Conservation (phyloP, 2,797 vertebrate genomes). For the Falco columbarius region DNA sequence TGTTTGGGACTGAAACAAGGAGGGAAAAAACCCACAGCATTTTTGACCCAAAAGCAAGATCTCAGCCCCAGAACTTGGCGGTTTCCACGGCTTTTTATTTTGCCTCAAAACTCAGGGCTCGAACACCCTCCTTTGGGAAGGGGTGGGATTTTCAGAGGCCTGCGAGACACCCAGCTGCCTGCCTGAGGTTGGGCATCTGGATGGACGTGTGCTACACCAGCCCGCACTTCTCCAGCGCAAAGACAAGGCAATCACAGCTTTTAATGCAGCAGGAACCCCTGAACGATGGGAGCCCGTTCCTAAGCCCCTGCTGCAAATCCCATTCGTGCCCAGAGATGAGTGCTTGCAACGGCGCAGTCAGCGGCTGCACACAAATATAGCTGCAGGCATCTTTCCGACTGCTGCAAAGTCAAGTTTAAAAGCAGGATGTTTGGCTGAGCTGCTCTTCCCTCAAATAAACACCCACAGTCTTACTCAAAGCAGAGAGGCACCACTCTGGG, state of each 20-base stretch:
- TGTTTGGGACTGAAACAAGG: background rate
- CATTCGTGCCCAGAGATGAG: background rate
- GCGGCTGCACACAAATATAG: background rate
- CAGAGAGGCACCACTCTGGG: conserved; percentile 82
- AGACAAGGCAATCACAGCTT: background rate
- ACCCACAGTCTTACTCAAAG: conserved; percentile 86
- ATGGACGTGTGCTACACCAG: background rate
- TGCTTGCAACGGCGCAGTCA: fast-evolving
- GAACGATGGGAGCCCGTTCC: fast-evolving
- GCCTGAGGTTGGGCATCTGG: background rate
- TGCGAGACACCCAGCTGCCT: background rate
- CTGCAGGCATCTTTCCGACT: conserved; percentile 34
- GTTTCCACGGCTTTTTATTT: background rate
- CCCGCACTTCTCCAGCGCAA: background rate
- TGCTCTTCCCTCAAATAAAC: conserved; percentile 94
- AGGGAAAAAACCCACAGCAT: background rate
- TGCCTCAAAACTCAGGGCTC: background rate
- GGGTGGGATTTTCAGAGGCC: background rate
- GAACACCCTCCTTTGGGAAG: background rate
- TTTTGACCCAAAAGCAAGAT: background rate
- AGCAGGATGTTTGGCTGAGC: conserved; percentile 92
- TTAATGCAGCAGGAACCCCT: background rate
- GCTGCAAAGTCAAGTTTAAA: conserved; percentile 73
- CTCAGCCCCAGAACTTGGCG: background rate
- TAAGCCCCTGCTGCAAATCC: background rate